Conservation (phyloP, 2,113 vertebrate species). For the Lontra canadensis region DNA sequence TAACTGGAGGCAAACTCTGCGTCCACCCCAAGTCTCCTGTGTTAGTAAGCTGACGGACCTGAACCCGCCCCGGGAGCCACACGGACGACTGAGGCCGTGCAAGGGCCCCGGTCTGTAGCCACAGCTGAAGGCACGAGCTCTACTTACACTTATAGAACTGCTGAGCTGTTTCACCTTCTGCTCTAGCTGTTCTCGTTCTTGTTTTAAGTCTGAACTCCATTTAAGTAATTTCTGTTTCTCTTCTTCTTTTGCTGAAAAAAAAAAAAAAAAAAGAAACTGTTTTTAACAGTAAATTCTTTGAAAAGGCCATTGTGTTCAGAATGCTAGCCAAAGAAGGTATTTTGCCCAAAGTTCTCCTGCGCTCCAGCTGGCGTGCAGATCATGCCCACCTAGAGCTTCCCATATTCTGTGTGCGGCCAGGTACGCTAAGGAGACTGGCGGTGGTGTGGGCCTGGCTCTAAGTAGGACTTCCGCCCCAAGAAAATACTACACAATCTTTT, state of each 20-base stretch:
- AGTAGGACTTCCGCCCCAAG: background rate
- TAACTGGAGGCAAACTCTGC: background rate
- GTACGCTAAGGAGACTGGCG: fast-evolving
- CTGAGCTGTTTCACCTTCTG: conserved; percentile 98
- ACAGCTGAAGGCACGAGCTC: fast-evolving
- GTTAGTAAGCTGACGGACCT: fast-evolving
- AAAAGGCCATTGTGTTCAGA: background rate
- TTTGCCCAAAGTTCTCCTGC: background rate
- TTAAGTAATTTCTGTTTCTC: conserved; percentile 99
- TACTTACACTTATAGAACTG: conserved; percentile 95
- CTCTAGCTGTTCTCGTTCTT: conserved; percentile 97
- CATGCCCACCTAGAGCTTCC: no score
- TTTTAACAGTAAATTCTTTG: background rate
- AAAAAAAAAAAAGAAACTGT: conserved; percentile 6
- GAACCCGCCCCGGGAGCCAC: background rate
- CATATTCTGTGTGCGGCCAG: background rate
- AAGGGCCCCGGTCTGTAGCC: fast-evolving
- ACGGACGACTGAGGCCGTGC: fast-evolving
- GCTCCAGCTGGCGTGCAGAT: background rate
- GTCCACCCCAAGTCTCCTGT: background rate
- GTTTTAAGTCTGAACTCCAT: conserved; percentile 97
- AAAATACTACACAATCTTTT: background rate
- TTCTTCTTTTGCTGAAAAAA: conserved; percentile 94
- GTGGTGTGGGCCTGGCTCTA: background rate
- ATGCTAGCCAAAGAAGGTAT: background rate